Conservation (phyloP, 2,797 vertebrate species). For the Ispidina lecontei region DNA sequence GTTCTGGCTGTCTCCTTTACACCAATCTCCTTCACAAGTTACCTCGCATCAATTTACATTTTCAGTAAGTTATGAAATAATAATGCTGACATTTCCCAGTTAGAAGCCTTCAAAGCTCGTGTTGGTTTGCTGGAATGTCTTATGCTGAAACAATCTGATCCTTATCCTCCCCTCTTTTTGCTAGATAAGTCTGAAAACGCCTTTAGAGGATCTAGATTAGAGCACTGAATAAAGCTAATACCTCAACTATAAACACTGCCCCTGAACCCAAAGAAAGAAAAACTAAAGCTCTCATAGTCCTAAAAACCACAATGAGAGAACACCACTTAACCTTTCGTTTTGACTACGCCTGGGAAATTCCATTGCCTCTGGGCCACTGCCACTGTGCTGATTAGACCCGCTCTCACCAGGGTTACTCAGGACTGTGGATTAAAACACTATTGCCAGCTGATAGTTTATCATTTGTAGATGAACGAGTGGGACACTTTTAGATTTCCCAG, state of each 20-base stretch:
- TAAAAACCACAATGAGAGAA: constrained; percentile 25
- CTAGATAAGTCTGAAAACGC: neutral
- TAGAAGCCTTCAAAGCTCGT: neutral
- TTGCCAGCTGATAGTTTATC: constrained; percentile 39
- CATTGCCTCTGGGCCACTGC: neutral
- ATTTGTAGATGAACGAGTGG: constrained; percentile 25
- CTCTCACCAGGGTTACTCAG: constrained; percentile 29
- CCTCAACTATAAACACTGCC: neutral
- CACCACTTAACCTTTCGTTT: constrained; percentile 34
- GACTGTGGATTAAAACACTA: constrained; percentile 14
- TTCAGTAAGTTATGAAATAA: neutral
- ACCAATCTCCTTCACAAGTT: neutral
- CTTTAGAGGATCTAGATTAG: neutral
- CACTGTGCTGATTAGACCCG: neutral
- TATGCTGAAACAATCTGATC: neutral
- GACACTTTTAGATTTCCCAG: constrained; percentile 43
- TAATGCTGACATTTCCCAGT: neutral
- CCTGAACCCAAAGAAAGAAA: neutral
- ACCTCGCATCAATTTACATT: neutral
- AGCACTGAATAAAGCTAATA: neutral
- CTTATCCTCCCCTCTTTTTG: neutral
- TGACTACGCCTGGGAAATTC: constrained; percentile 17
- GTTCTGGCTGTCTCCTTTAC: neutral
- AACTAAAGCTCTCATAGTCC: neutral
- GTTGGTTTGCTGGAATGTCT: neutral